Evolutionary conservation across 2,888 invertebrate species (phyloP).

Genomic region (Gandaritis pyraliata): DNA sequence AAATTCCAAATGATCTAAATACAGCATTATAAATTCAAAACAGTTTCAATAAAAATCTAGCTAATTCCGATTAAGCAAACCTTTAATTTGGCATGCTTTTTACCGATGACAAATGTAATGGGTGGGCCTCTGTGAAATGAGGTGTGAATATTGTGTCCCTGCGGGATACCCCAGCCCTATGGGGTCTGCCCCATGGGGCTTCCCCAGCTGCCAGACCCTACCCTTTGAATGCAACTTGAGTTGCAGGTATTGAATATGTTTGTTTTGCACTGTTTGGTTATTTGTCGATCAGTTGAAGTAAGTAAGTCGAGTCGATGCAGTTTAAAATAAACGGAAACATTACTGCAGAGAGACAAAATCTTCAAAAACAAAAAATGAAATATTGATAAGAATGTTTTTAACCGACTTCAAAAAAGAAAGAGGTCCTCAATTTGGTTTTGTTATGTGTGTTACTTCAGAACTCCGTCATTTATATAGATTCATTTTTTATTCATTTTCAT

Average conservation of each 20-base stretch:
- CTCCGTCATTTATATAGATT: too few species aligned
- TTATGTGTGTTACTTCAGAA: too few species aligned
- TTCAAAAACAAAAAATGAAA: too few species aligned
- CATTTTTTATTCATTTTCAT: too few species aligned
- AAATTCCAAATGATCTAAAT: too few species aligned
- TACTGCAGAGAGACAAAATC: too few species aligned
- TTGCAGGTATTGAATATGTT: slow-evolving; percentile 68
- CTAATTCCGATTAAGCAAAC: slow-evolving; percentile 58
- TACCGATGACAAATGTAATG: slow-evolving; percentile 71
- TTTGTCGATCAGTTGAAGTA: slow-evolving; percentile 20
- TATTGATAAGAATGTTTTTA: too few species aligned
- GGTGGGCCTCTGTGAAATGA: slow-evolving; percentile 78
- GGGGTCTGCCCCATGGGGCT: slow-evolving; percentile 63
- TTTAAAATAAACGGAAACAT: neutral
- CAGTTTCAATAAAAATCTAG: slow-evolving; percentile 45
- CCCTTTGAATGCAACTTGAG: slow-evolving; percentile 70
- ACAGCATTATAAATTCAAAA: slow-evolving; percentile 30
- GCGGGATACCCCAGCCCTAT: slow-evolving; percentile 60
- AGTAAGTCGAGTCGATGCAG: neutral
- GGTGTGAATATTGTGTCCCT: slow-evolving; percentile 82
- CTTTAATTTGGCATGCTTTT: slow-evolving; percentile 61
- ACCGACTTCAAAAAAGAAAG: too few species aligned
- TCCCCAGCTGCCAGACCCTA: slow-evolving; percentile 66
- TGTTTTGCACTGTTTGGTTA: slow-evolving; percentile 53
- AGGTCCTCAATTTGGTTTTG: too few species aligned